Conservation (phyloP, 2,797 vertebrate species). For the Phrynocephalus forsythii region DNA sequence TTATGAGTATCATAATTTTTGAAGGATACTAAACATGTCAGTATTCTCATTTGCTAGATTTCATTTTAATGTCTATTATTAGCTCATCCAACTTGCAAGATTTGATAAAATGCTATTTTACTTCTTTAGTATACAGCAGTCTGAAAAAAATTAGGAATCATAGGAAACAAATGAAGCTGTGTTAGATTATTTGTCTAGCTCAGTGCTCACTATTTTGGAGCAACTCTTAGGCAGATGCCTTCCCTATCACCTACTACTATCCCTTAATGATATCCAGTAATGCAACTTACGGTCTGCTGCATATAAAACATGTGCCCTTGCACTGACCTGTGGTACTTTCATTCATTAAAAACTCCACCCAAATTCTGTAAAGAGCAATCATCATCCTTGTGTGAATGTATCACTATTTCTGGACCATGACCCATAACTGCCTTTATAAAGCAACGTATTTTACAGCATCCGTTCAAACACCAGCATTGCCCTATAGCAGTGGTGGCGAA, state of each 20-base stretch:
- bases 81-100: neutral
- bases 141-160: neutral
- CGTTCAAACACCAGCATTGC: no score
- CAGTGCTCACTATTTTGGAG: neutral
- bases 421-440: no score
- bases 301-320: neutral
- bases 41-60: neutral
- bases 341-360: neutral
- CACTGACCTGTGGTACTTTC: neutral
- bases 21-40: neutral
- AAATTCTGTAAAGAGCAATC: neutral
- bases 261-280: neutral
- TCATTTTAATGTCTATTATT: neutral
- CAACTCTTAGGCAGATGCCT: neutral
- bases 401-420: no score
- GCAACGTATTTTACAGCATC: no score
- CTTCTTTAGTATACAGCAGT: neutral
- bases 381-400: no score
- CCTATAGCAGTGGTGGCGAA: no score
- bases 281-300: neutral
- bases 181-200: neutral
- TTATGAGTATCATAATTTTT: neutral
- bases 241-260: neutral
- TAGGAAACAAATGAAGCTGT: neutral
- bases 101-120: neutral